Evolutionary conservation across 2,113 vertebrate genomes (phyloP), one percentile per base, ranked within the genome.

Genomic region (Brachypteracias leptosomus): DNA sequence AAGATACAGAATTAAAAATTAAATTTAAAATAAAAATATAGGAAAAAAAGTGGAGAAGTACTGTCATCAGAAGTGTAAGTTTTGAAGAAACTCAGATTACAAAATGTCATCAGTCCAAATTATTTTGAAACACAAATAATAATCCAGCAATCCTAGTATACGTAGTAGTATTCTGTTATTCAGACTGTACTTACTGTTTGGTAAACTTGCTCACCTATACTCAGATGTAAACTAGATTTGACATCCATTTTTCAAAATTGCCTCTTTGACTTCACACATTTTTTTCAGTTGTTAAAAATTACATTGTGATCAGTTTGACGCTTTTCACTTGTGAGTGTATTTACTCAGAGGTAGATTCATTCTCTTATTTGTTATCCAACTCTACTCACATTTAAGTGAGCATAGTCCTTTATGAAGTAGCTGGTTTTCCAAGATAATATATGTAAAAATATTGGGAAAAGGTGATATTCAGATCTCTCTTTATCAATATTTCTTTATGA

Each of bases 301-400:
- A 19, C 68, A 54, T 29, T 95, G 31, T 54, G 66, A 95, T 20
- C 51, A 90, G 40, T 89, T 71, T 55, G 63, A 29, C n/a, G 46
- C 54, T 95, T 96, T 94, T 93, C 83, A 49, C 8, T 90, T 96
- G 63, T 73, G 36, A 94, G 21, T 31, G 42, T 96, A 70, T 96
- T 95, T 94, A 76, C 66, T 85, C 62, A 88, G 75, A 92, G 87
- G 31, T 42, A 89, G 67, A 67, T 86, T 51, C 2, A 58, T 94
- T 81, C 89, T 82, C 74, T 93, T 85, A 62, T 75, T 96, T 95
- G 92, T 93, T 38, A 6, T 95, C 97, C 36, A 42, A 42, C 42
- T 42, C 42, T 19, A 47, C 38, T 93, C 52, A 72, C 76, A 72
- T 94, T 84, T 89, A 95, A 57, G 46, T 96, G 70, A 28, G 70